Base-by-base conservation (phyloP, 2,113 vertebrate species). In the Osmerus eperlanus region DNA sequence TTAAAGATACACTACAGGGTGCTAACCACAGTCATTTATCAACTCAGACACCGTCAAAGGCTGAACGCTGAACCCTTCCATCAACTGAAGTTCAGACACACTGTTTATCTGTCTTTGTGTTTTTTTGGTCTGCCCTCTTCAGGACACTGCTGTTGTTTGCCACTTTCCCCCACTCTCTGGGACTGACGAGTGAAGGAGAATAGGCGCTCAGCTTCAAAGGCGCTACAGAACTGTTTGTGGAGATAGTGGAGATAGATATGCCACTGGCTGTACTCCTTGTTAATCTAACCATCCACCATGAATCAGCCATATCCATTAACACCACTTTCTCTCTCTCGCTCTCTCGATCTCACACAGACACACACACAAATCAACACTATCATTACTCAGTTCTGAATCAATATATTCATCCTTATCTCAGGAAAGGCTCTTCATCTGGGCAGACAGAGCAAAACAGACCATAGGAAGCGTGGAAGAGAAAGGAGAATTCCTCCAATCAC, bases 351-450 rank as follows among this genome's bases (percentile, higher is more conserved):
- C 65, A 15, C 47, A 52, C 16, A 65, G 25, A 16, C 63, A 68
- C 51, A 58, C 36, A n/a, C 36, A 53, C 58, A 36, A 0, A 23
- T 86, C 84, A 84, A 66, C 81, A 32, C 68, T 56, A 32, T 41
- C 80, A 77, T 87, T 83, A 87, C 55, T 47, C 58, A 4, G 2
- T 1, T 47, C 14, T 61, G n/a, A 78, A 73, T 83, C 73, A 53
- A 75, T 68, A 79, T 76, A 73, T 36, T 73, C 61, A 65, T 78
- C 60, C 19, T 72, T 58, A 78, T 41, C 67, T 56, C 67, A 69
- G 29, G 52, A 77, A 85, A 66, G 4, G 80, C 70, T 61, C 71
- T 81, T 75, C 81, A 83, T 87, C 78, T 59, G 78, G 74, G 18
- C 67, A 55, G 67, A 61, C 58, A 63, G 51, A 58, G 71, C 6